These are phyloP conservation scores for Pseudochirops corinnae DNA, from an alignment of 2,797 vertebrate species.

Conservation along the genomic window DNA sequence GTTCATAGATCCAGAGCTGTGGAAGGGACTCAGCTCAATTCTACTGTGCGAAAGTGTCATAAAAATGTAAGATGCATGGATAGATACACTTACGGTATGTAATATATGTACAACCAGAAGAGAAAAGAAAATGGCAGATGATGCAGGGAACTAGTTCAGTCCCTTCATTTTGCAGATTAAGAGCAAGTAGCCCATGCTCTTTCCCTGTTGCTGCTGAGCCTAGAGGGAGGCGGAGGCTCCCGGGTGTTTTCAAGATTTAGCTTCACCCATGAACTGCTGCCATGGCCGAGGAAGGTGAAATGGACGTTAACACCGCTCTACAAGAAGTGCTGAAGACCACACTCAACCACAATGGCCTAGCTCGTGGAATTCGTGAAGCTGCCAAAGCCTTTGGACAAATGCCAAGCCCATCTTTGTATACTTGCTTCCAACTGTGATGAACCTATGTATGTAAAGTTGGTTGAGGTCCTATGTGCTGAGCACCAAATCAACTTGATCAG, in stretches of 20 bases:
- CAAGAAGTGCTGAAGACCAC: conserved; percentile 99
- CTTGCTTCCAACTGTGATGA: no score
- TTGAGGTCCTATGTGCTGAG: no score
- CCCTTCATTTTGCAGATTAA: background rate
- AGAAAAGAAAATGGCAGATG: background rate
- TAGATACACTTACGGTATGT: background rate
- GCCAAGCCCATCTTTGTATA: no score
- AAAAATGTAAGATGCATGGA: background rate
- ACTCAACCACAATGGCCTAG: conserved; percentile 97
- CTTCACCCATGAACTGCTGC: conserved; percentile 90
- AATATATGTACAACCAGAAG: background rate
- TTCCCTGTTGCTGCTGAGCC: no score
- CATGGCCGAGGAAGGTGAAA: conserved; percentile 99
- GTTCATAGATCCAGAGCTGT: background rate
- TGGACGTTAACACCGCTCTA: conserved; percentile 99
- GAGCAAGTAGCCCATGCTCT: background rate
- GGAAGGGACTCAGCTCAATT: background rate
- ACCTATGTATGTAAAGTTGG: no score
- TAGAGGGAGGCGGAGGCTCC: no score
- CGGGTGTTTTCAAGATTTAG: conserved; percentile 37
- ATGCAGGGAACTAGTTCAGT: background rate
- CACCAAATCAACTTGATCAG: no score
- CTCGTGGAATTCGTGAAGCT: conserved; percentile 97
- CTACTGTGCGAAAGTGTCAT: background rate
- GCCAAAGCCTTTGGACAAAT: conserved; percentile 97